Evolutionary conservation across 2,888 invertebrate genomes (phyloP).

Genomic region (Lucinisca nassula): DNA sequence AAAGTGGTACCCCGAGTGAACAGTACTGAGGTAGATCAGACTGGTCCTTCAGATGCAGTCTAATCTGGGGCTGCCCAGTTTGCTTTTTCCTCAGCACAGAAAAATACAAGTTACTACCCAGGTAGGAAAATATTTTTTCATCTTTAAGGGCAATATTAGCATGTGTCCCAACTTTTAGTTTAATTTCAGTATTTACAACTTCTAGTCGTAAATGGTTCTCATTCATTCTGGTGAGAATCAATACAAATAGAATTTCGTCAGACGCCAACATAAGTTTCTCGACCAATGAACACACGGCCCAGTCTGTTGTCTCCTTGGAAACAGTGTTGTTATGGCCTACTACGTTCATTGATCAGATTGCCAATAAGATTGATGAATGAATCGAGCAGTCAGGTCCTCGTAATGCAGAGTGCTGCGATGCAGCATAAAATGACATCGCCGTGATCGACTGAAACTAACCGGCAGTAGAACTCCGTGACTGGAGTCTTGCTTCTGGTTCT

Average conservation of each 20-base stretch:
- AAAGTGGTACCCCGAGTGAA: no score
- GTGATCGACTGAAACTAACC: background rate
- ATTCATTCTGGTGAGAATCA: slow-evolving; percentile 38
- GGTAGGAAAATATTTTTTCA: no score
- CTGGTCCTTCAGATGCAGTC: no score
- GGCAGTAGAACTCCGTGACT: background rate
- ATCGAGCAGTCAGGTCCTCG: background rate
- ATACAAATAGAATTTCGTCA: slow-evolving; percentile 61
- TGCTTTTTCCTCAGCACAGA: no score
- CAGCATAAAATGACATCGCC: background rate
- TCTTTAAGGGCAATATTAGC: no score
- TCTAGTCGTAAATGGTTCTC: background rate
- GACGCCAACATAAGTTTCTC: slow-evolving; percentile 7
- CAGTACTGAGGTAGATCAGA: no score
- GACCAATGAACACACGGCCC: background rate
- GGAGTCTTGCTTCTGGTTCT: background rate
- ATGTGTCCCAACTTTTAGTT: no score
- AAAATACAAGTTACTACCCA: no score
- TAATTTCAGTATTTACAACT: no score
- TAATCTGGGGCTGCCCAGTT: no score
- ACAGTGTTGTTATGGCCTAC: background rate
- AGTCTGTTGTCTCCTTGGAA: background rate
- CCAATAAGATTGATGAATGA: background rate
- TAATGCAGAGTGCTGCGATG: background rate
- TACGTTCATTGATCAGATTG: background rate